Base-by-base conservation (phyloP, 2,113 vertebrate species). In the Chauna torquata region DNA sequence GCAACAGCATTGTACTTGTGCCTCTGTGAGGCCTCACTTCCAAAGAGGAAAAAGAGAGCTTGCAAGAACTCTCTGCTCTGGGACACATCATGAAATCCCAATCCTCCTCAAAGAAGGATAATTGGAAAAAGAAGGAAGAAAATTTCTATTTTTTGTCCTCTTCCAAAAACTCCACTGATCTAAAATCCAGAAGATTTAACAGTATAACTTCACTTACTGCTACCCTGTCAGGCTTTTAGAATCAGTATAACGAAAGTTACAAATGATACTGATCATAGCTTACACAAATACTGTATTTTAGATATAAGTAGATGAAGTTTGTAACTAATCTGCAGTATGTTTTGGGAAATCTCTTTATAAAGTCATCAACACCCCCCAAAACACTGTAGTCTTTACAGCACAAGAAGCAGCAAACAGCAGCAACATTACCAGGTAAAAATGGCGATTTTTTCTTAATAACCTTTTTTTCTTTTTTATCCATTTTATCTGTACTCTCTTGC, bases 371-470 rank as follows among this genome's bases (percentile, higher is more conserved):
- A 89, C 17, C 65, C 18, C 9, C 30, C 44, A 13, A 83, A 71
- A 79, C 44, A 84, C n/a, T 54, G 12, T 8, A 78, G 9, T 40
- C 40, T n/a, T 65, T 72, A 87, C 8, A 69, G 49, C 32, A 86
- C 22, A 88, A 65, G 30, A 82, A 70, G 15, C 50, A 94, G 38
- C 42, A 86, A 94, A 38, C 36, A 75, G 27, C 36, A 9, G 52
- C 16, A 86, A 70, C 38, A 88, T 97, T 98, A 99, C 99, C 99
- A 93, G 99, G 99, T 95, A 99, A 98, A 96, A 99, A 99, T 0
- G 99, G 98, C 10, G 99, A 99, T 54, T 99, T 99, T 97, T 99
- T 99, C 96, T 99, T 99, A 82, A 99, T 96, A 90, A 98, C 98
- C 91, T 98, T 99, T 95, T 98, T 99, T 85, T 99, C 99, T 91